Evolutionary conservation across 2,797 vertebrate species (phyloP).

Genomic region (Antennarius maculatus): DNA sequence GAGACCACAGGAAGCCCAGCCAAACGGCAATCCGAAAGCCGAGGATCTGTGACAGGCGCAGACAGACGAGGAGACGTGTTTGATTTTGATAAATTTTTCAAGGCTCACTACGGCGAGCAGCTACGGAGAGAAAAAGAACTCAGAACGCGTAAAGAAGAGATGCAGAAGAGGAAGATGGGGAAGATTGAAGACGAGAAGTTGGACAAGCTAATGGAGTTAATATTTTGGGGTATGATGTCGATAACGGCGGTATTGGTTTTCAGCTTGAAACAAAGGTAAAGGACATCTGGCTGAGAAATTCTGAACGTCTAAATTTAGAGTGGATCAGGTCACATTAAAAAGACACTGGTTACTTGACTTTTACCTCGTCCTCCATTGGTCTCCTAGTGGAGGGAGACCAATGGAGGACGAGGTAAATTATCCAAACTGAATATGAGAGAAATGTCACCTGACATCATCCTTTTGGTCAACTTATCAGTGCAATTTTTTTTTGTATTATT

Average conservation of each 20-base stretch:
- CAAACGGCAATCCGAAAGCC: neutral
- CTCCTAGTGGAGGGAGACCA: neutral
- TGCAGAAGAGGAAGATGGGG: constrained; percentile 41
- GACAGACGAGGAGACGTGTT: constrained; percentile 50
- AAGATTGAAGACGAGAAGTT: accelerated
- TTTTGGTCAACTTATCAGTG: neutral
- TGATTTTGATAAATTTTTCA: constrained; percentile 89
- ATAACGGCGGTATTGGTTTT: constrained; percentile 14
- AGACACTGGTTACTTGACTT: neutral
- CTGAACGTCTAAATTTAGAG: neutral
- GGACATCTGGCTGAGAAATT: neutral
- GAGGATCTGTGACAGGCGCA: neutral
- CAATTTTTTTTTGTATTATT: neutral
- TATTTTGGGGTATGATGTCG: constrained; percentile 35
- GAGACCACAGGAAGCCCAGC: constrained; percentile 19
- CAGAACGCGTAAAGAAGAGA: constrained; percentile 65
- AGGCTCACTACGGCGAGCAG: constrained; percentile 88
- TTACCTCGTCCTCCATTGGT: neutral
- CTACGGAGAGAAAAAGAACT: constrained; percentile 79
- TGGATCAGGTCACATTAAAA: neutral
- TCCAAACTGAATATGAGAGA: too few relatives aligned
- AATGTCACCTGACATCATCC: neutral
- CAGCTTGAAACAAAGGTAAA: constrained; percentile 31
- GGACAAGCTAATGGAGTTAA: constrained; percentile 41
- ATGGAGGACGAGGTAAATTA: too few relatives aligned